Evolutionary conservation across 1,140 invertebrate genomes (phyloP).

Genomic region (Psix sp.): DNA sequence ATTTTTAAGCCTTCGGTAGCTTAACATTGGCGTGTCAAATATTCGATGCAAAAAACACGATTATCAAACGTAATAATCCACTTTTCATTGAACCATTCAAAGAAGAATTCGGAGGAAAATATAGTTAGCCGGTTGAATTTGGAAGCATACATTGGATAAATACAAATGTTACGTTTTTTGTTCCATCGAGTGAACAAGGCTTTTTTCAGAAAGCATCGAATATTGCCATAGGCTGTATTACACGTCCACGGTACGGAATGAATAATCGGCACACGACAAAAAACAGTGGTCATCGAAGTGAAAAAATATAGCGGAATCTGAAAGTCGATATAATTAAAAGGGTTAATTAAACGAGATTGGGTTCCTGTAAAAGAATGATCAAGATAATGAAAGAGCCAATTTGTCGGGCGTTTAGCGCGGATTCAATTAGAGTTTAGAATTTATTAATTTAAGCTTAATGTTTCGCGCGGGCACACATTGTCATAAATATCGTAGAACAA

Average conservation of each 20-base stretch:
- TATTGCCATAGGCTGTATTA: too few species aligned
- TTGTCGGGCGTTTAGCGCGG: neutral
- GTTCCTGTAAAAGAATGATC: constrained; percentile 2
- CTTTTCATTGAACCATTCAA: too few species aligned
- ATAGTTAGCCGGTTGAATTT: too few species aligned
- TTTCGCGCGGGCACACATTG: constrained; percentile 2
- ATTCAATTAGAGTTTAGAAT: neutral
- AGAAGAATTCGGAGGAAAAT: too few species aligned
- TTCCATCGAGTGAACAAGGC: too few species aligned
- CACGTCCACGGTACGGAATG: too few species aligned
- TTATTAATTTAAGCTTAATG: neutral
- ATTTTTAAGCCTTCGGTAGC: constrained; percentile 15
- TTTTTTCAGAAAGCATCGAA: too few species aligned
- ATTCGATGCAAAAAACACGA: neutral
- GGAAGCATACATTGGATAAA: too few species aligned
- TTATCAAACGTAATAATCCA: neutral
- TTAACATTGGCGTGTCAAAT: neutral
- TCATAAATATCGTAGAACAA: constrained; percentile 33
- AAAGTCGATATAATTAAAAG: constrained; percentile 2
- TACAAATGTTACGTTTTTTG: too few species aligned
- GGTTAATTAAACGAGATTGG: neutral
- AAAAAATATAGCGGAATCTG: too few species aligned
- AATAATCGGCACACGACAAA: too few species aligned
- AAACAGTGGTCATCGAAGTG: too few species aligned
- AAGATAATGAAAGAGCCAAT: constrained; percentile 3